These are phyloP conservation scores for Malurus alboscapulatus DNA, from an alignment of 2,113 vertebrate genomes.

Conservation along the genomic window DNA sequence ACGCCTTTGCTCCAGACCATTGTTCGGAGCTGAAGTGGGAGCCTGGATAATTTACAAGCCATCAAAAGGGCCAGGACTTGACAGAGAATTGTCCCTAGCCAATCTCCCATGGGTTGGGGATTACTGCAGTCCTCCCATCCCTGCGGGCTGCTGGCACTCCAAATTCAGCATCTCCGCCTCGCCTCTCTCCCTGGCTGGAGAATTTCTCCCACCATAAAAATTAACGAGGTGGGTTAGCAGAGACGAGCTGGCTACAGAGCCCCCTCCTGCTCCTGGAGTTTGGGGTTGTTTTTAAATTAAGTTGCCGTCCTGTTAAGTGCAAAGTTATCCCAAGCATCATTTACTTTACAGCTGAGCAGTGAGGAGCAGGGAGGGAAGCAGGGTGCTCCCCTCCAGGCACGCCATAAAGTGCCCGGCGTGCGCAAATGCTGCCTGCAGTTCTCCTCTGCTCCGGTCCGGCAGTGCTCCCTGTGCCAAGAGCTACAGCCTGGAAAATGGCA, in stretches of 20 bases:
- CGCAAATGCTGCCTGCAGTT: background rate
- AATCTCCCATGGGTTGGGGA: background rate
- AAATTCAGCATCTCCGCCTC: background rate
- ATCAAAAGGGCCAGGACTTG: background rate
- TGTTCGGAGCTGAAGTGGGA: background rate
- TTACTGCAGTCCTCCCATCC: background rate
- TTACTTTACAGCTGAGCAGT: conserved; percentile 64
- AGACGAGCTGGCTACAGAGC: background rate
- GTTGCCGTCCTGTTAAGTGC: conserved; percentile 43
- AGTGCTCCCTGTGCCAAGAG: conserved; percentile 5
- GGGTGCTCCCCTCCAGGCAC: background rate
- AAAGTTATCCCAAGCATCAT: conserved; percentile 64
- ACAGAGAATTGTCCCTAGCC: background rate
- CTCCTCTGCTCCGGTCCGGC: background rate
- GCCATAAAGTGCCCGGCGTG: background rate
- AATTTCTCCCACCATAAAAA: conserved; percentile 67
- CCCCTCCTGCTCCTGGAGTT: conserved; percentile 49
- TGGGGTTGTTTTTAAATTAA: conserved; percentile 52
- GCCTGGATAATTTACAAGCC: background rate
- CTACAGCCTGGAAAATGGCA: conserved; percentile 42
- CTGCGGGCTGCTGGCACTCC: background rate
- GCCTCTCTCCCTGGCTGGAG: background rate
- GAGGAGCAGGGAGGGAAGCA: conserved; percentile 32
- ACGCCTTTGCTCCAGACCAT: background rate
- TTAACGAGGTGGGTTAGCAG: conserved; percentile 65